Evolutionary conservation across 1,140 invertebrate genomes (phyloP).

Genomic region (Popillia japonica): DNA sequence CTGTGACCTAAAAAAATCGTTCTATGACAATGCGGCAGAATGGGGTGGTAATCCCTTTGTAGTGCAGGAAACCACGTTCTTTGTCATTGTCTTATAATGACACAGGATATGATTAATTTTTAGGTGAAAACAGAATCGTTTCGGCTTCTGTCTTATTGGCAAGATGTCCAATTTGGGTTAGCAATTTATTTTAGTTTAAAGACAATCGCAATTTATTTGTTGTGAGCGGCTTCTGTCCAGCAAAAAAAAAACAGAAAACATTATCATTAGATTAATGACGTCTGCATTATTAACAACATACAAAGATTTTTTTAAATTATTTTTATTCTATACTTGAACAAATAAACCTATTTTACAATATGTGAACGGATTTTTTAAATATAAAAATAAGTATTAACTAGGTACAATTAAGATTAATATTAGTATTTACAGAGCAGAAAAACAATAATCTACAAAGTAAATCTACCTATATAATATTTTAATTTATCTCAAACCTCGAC

Average conservation of each 20-base stretch:
- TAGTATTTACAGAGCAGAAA: too few species aligned
- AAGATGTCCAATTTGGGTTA: background rate
- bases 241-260: background rate
- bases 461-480: too few species aligned
- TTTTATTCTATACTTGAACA: background rate
- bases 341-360: too few species aligned
- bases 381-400: too few species aligned
- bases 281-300: background rate
- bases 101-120: constrained; percentile 2
- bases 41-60: background rate
- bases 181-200: background rate
- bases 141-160: background rate
- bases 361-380: too few species aligned
- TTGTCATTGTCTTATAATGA: background rate
- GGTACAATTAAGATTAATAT: too few species aligned
- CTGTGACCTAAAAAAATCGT: background rate
- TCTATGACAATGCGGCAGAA: background rate
- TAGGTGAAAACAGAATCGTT: background rate
- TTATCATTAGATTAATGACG: background rate
- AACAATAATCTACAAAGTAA: too few species aligned
- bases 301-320: background rate
- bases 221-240: too few species aligned
- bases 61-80: background rate
- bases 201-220: background rate
- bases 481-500: too few species aligned